phyloP scores from a whole-genome alignment of 2,888 invertebrate species.

The Diogma glabrata region DNA sequence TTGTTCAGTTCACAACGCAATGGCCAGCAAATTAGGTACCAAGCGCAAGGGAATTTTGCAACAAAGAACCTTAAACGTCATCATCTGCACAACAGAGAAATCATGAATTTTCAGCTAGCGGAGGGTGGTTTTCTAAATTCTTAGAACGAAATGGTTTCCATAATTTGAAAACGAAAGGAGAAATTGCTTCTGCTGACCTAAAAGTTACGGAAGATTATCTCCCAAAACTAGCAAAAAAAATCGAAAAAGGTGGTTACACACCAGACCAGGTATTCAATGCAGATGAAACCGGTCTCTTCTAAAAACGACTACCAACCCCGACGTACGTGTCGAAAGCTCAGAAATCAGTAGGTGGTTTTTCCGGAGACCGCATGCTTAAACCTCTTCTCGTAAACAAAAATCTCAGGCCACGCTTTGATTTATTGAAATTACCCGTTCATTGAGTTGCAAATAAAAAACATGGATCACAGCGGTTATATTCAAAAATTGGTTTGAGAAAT shows the following conservation, averaged over 20 bases:
- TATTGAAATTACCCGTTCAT: no score
- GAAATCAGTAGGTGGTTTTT: conserved; percentile 1
- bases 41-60: no score
- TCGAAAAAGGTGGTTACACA: background rate
- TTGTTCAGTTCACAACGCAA: no score
- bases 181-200: background rate
- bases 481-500: background rate
- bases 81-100: conserved; percentile 1
- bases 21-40: no score
- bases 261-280: background rate
- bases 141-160: background rate
- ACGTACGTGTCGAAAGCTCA: background rate
- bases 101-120: background rate
- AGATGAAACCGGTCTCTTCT: background rate
- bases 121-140: conserved; percentile 1
- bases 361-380: background rate
- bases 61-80: no score
- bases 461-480: no score
- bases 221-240: background rate
- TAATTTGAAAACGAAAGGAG: background rate
- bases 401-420: no score
- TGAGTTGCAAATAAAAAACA: background rate
- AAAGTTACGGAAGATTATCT: background rate
- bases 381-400: no score
- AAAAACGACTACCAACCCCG: background rate